A percentile compares a stretch with the other conserved stretches of the same genome.
phyloP scores from a whole-genome alignment of 2,797 vertebrate genomes.

The Heterohyrax brucei region DNA sequence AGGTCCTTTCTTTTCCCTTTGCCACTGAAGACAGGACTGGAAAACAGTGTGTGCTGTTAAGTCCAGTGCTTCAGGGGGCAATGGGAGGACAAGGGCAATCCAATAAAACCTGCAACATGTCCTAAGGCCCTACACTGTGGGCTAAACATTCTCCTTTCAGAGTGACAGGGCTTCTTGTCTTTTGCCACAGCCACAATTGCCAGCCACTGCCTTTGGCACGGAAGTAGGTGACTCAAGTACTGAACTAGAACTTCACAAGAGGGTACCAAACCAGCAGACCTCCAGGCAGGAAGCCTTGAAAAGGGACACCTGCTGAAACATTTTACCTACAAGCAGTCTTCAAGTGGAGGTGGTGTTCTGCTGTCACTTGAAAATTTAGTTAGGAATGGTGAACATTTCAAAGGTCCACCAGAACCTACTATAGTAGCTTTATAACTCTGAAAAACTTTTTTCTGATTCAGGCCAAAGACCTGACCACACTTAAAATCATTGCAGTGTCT shows the following conservation, averaged over 20 bases:
- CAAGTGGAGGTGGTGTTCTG: not conserved
- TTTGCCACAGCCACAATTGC: constrained; percentile 39
- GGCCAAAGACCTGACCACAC: not conserved
- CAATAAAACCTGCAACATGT: not conserved
- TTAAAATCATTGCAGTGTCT: not conserved
- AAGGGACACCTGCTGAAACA: constrained; percentile 69
- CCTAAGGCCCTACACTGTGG: not conserved
- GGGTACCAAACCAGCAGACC: constrained; percentile 76
- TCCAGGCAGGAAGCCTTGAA: constrained; percentile 73
- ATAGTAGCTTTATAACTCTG: not conserved
- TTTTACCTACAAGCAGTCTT: constrained; percentile 24
- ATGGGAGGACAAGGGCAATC: not conserved
- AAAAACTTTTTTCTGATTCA: not conserved
- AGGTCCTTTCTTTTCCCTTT: not conserved
- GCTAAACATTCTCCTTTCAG: constrained; percentile 43
- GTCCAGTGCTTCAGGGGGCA: not conserved
- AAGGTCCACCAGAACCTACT: not conserved
- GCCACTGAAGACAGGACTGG: not conserved
- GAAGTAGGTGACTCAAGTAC: constrained; percentile 67
- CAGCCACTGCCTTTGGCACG: constrained; percentile 74
- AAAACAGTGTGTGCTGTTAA: not conserved
- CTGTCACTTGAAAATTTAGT: constrained; percentile 11
- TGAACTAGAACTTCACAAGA: constrained; percentile 71
- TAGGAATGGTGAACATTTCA: not conserved
- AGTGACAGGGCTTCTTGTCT: constrained; percentile 41